Base-by-base conservation (phyloP, 2,113 vertebrate species). In the Pygoscelis adeliae region DNA sequence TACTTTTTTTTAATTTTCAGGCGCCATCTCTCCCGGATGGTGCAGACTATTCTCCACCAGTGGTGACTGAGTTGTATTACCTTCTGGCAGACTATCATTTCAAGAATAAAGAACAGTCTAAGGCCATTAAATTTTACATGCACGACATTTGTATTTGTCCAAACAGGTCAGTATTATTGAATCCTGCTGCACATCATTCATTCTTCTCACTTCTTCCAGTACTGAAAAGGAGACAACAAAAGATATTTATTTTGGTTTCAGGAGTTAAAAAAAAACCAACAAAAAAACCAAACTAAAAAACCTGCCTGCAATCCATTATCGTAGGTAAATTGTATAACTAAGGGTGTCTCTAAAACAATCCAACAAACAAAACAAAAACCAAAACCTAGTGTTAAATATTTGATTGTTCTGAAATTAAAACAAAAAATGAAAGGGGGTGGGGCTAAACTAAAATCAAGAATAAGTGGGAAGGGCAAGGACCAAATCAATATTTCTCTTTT, bases 81-180 rank as follows among this genome's bases (percentile, higher is more conserved):
- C 98, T 99, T 69, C 98, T 99, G 96, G 99, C 99, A 42, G 99
- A 99, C 82, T 99, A 99, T 95, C 99, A 99, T 93, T 99, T 99
- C 98, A 99, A 99, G 97, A 99, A 99, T 98, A 99, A 99, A 96
- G 99, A 99, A 74, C 99, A 99, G 96, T 99, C 99, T 63, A 99
- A 99, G 97, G 99, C 99, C 91, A 99, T 99, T 97, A 99, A 99
- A 98, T 99, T 99, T 97, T 99, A 99, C 90, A 99, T 99, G 99
- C 99, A 99, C 0, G 99, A 99, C 95, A 99, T 99, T 83, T 99
- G 99, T 81, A 98, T 99, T 93, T 99, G 99, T 92, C 99, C 99
- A 15, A 98, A 99, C 98, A 99, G 99, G 99, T 99, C 40, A 25
- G 98, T 95, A 20, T 52, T 50, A 36, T 44, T 79, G 70, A 84